Evolutionary conservation across 2,888 invertebrate genomes (phyloP).

Genomic region (Tanypteryx hageni): DNA sequence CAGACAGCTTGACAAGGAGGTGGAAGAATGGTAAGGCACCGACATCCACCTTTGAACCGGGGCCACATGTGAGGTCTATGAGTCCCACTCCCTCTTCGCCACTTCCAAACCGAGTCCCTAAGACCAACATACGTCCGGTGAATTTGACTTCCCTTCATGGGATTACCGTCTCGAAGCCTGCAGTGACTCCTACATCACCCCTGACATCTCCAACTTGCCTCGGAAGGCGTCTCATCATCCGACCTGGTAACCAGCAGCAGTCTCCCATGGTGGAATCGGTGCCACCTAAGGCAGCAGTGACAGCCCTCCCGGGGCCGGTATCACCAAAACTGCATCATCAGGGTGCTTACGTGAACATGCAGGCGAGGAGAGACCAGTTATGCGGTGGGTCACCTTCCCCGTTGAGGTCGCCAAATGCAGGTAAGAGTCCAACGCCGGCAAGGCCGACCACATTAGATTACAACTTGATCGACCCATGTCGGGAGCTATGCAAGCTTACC

Average conservation of each 20-base stretch:
- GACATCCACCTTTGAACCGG: slow-evolving; percentile 86
- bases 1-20: slow-evolving; percentile 87
- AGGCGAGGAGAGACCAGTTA: slow-evolving; percentile 64
- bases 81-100: slow-evolving; percentile 78
- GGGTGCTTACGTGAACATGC: slow-evolving; percentile 68
- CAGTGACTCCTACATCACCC: not conserved
- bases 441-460: slow-evolving; percentile 39
- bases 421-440: slow-evolving; percentile 78
- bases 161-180: not conserved
- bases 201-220: slow-evolving; percentile 74
- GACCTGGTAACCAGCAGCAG: slow-evolving; percentile 70
- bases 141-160: slow-evolving; percentile 65
- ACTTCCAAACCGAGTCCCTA: slow-evolving; percentile 74
- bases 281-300: slow-evolving; percentile 44
- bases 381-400: slow-evolving; percentile 49
- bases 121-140: slow-evolving; percentile 75
- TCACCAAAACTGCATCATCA: slow-evolving; percentile 65
- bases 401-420: slow-evolving; percentile 77
- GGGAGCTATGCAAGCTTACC: slow-evolving; percentile 78
- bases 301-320: slow-evolving; percentile 64
- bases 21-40: slow-evolving; percentile 85
- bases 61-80: slow-evolving; percentile 79
- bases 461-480: slow-evolving; percentile 65
- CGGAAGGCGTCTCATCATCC: slow-evolving; percentile 74
- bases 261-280: slow-evolving; percentile 42